These are phyloP conservation scores for Lutjanus argentimaculatus DNA, from an alignment of 2,797 vertebrate species.

Conservation along the genomic window DNA sequence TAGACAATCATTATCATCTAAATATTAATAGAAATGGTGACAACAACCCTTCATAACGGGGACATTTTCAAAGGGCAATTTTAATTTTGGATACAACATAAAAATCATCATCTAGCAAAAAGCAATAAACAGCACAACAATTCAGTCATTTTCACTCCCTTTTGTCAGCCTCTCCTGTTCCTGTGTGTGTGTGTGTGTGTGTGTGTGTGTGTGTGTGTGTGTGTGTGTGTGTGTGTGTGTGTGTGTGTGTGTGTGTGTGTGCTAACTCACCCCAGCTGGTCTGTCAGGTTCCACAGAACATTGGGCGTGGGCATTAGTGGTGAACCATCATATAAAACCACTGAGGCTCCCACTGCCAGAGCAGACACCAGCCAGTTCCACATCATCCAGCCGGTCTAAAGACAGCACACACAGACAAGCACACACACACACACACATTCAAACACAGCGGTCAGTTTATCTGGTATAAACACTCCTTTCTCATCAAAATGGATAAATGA, in stretches of 20 bases:
- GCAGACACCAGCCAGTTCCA: conserved; percentile 97
- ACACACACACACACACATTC: conserved; percentile 15
- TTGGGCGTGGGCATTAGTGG: conserved; percentile 93
- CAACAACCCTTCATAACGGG: not conserved
- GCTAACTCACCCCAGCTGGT: conserved; percentile 91
- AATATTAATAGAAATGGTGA: not conserved
- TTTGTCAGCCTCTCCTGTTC: conserved; percentile 5
- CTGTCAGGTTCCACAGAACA: conserved; percentile 95
- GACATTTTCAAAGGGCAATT: conserved; percentile 2
- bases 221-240: not conserved
- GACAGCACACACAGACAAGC: conserved; percentile 1
- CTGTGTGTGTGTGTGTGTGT: not conserved
- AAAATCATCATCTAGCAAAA: not conserved
- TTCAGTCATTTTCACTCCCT: not conserved
- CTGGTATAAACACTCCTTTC: conserved; percentile 47
- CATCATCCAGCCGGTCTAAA: conserved; percentile 98
- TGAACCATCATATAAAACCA: conserved; percentile 96
- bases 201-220: not conserved
- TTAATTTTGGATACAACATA: conserved; percentile 3
- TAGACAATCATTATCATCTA: not conserved
- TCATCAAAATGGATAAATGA: conserved; percentile 50
- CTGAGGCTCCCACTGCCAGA: conserved; percentile 92
- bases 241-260: not conserved
- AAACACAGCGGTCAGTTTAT: conserved; percentile 55
- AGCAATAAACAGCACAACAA: not conserved